Evolutionary conservation across 2,888 invertebrate species (phyloP), one percentile per base, ranked within the genome.

Genomic region (Nesidiocoris tenuis): DNA sequence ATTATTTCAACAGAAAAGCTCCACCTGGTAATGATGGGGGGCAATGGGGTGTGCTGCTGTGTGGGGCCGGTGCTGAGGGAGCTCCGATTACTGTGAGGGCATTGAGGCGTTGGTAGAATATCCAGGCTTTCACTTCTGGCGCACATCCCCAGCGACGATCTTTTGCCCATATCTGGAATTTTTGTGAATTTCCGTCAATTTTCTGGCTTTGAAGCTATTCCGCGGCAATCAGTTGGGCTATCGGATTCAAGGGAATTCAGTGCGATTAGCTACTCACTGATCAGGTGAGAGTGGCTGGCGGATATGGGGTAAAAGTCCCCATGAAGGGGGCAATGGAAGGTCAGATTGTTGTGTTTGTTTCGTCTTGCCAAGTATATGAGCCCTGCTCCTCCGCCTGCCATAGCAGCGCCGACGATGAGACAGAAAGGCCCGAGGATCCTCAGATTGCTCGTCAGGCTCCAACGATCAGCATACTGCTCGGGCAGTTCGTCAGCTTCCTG

Each of bases 301-400:
- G 90, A 90, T 56, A 90, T 84, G 1, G 91, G 91, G 82, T 90
- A 91, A 84, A 91, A 91, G 84, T 91, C 91, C 3, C 91, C 91
- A 81, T 91, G 91, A 63, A 91, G 86, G 24, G 91, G 91, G 83
- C 91, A 91, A 83, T 91, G 91, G 85, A 91, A 91, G 74, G 91
- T 91, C 77, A 91, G 86, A 61, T 90, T 86, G 74, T 90, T 87
- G 81, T 90, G 90, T 56, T 89, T 85, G 1, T 90, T 90, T 25
- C 90, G 85, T 70, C 89, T 86, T 82, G 90, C 90, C 80, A 91
- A 83, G 81, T 89, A 86, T 83, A 90, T 90, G 61, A 91, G 83
- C 7, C 89, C 86, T 70, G 88, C 86, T 59, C 91, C 91, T 82
- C 88, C 83, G 72, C 87, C 86, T 59, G 90, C 87, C 91, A 91